Percentiles rank a stretch among this genome's conserved stretches.
Evolutionary conservation across 2,888 invertebrate species (phyloP).

Genomic region (Harpalus rubripes): DNA sequence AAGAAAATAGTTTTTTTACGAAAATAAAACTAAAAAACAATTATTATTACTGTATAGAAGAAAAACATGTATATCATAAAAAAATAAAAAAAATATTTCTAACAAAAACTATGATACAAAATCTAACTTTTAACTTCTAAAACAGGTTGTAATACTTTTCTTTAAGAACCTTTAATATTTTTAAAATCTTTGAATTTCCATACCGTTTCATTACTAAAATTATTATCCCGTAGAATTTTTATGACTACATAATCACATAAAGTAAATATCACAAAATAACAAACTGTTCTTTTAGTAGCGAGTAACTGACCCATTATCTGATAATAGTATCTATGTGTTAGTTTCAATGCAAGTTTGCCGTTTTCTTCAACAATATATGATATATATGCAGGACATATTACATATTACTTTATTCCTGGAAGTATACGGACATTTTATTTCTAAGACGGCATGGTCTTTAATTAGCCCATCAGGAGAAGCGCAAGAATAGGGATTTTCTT

Average conservation of each 20-base stretch:
- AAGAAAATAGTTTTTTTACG: neutral
- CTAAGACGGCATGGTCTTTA: neutral
- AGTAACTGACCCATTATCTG: slow-evolving; percentile 22
- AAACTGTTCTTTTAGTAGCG: neutral
- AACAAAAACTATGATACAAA: too few species aligned
- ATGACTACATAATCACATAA: slow-evolving; percentile 5
- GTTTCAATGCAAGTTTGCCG: neutral
- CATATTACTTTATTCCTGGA: neutral
- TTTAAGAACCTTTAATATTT: neutral
- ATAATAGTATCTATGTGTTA: neutral
- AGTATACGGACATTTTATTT: slow-evolving; percentile 9
- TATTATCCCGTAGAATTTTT: neutral
- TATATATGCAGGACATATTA: neutral
- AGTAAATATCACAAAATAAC: neutral
- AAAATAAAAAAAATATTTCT: too few species aligned
- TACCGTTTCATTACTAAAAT: too few species aligned
- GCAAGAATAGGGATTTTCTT: neutral
- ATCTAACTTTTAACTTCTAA: too few species aligned
- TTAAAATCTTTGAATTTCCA: neutral
- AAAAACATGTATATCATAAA: too few species aligned
- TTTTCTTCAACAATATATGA: neutral
- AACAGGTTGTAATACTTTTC: too few species aligned
- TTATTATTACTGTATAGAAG: too few species aligned
- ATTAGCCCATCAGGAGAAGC: neutral
- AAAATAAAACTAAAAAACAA: neutral